Evolutionary conservation across 2,888 invertebrate genomes (phyloP).

Genomic region (Meganola albula): DNA sequence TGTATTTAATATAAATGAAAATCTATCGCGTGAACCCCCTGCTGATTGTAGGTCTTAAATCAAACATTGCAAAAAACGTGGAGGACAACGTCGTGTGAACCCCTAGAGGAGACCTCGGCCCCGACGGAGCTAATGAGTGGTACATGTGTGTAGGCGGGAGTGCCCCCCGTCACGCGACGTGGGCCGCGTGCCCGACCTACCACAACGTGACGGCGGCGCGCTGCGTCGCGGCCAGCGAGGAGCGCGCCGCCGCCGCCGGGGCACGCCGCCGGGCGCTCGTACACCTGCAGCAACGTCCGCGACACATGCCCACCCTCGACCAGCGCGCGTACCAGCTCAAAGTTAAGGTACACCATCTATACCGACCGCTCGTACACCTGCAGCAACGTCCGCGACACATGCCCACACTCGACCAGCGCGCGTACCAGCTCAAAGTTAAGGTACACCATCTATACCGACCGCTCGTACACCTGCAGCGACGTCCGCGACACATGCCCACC

Average conservation of each 20-base stretch:
- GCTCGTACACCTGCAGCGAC: constrained; percentile 40
- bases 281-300: constrained; percentile 48
- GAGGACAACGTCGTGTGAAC: no score
- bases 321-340: constrained; percentile 84
- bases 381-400: constrained; percentile 51
- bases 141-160: constrained; percentile 77
- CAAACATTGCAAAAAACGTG: no score
- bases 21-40: no score
- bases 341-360: constrained; percentile 42
- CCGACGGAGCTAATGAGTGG: no score
- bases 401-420: constrained; percentile 83
- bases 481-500: constrained; percentile 67
- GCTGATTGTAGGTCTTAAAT: no score
- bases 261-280: constrained; percentile 47
- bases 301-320: constrained; percentile 78
- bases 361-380: constrained; percentile 29
- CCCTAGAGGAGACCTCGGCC: not conserved
- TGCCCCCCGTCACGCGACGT: constrained; percentile 88
- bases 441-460: no score
- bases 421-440: constrained; percentile 80
- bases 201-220: constrained; percentile 80
- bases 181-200: constrained; percentile 94
- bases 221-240: constrained; percentile 80
- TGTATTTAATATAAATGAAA: no score
- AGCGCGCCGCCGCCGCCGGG: constrained; percentile 81